Evolutionary conservation across 2,113 vertebrate genomes (phyloP).

Genomic region (Turnix velox): DNA sequence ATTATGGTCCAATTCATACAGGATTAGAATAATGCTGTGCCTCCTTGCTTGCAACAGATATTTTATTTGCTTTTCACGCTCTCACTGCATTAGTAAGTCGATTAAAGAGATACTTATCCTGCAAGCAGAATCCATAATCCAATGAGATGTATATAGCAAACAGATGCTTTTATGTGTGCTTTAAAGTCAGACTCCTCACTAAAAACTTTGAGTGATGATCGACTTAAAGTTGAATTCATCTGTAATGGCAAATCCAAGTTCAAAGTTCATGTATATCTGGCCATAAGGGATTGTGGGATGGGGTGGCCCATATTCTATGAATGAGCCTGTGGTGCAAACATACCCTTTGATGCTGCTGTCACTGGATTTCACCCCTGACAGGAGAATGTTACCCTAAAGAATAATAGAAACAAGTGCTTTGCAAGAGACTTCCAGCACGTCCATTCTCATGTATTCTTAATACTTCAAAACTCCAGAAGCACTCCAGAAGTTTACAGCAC

Average conservation of each 20-base stretch:
- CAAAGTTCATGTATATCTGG: not conserved
- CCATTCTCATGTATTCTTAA: slow-evolving; percentile 46
- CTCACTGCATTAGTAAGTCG: not conserved
- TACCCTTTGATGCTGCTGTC: slow-evolving; percentile 10
- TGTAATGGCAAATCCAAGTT: not conserved
- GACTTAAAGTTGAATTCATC: not conserved
- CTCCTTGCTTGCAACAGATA: not conserved
- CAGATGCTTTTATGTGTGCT: not conserved
- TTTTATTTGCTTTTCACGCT: not conserved
- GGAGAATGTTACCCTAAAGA: slow-evolving; percentile 32
- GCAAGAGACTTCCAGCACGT: slow-evolving; percentile 14
- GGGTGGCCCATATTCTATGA: not conserved
- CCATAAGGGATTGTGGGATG: not conserved
- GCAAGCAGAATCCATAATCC: not conserved
- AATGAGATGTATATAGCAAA: not conserved
- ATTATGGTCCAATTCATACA: not conserved
- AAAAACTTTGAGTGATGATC: not conserved
- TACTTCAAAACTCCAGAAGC: slow-evolving; percentile 27
- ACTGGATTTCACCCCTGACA: slow-evolving; percentile 31
- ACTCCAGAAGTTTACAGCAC: slow-evolving; percentile 51
- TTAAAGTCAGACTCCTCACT: not conserved
- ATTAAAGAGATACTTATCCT: not conserved
- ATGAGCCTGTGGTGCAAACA: not conserved
- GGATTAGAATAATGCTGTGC: not conserved
- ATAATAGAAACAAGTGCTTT: slow-evolving; percentile 31